A percentile compares a stretch with the other conserved stretches of the same genome.
phyloP scores from a whole-genome alignment of 2,797 vertebrate species.

The Chrysocyon brachyurus region DNA sequence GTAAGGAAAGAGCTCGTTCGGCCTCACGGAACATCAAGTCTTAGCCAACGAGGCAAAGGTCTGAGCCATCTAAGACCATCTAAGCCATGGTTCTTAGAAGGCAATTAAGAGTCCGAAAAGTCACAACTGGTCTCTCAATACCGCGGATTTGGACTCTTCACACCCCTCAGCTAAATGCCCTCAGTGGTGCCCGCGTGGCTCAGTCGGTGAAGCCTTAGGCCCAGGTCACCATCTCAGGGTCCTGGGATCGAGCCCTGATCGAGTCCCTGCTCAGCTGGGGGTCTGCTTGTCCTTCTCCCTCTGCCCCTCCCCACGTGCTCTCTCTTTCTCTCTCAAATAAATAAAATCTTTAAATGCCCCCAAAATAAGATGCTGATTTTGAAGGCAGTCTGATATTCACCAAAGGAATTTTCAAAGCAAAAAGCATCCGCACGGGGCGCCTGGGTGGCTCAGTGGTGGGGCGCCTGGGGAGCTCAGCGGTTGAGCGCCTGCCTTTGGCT shows the following conservation, averaged over 20 bases:
- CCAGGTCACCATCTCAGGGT: not conserved
- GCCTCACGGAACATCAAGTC: not conserved
- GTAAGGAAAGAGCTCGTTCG: not conserved
- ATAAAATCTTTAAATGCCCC: not conserved
- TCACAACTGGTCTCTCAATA: not conserved
- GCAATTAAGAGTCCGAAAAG: slow-evolving; percentile 28
- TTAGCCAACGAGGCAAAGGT: not conserved
- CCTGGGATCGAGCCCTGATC: not conserved
- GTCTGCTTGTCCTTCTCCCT: not conserved
- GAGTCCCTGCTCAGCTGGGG: not conserved
- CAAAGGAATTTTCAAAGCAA: not conserved
- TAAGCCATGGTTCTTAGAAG: not conserved
- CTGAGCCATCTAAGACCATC: not conserved
- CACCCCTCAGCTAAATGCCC: not conserved
- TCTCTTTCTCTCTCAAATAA: not conserved
- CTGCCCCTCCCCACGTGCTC: accelerated
- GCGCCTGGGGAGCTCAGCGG: too few species aligned
- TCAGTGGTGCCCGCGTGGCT: not conserved
- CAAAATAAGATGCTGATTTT: slow-evolving; percentile 46
- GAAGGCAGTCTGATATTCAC: not conserved
- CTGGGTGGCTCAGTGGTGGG: too few species aligned
- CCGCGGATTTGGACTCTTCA: not conserved
- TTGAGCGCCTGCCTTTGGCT: too few species aligned
- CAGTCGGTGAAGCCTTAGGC: not conserved
- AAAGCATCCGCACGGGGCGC: not conserved